Conservation (phyloP, 2,797 vertebrate species). For the Synaphobranchus kaupii region DNA sequence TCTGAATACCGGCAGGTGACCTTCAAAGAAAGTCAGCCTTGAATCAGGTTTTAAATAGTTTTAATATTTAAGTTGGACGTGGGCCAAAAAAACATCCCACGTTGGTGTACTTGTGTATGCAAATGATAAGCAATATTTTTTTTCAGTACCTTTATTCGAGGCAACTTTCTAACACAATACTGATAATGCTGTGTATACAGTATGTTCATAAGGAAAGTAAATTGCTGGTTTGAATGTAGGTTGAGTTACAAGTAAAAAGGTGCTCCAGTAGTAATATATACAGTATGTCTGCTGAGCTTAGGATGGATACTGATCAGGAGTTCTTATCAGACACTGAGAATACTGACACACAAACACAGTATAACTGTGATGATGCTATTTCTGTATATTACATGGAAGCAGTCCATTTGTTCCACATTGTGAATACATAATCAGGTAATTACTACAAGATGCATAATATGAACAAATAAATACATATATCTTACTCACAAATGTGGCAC, state of each 20-base stretch:
- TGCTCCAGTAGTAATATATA: too few relatives aligned
- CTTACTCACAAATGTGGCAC: not conserved
- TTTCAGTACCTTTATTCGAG: not conserved
- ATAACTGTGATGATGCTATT: too few relatives aligned
- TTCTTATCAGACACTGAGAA: too few relatives aligned
- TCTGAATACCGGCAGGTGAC: not conserved
- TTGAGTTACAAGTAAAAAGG: not conserved
- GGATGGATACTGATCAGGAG: not conserved
- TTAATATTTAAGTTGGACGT: not conserved
- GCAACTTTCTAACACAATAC: not conserved
- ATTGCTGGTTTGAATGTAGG: not conserved
- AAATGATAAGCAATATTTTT: not conserved
- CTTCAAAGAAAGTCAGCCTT: not conserved
- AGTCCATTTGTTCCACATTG: not conserved
- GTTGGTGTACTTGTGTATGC: not conserved
- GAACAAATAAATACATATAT: slow-evolving; percentile 12
- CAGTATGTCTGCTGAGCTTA: not conserved
- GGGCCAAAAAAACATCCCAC: not conserved
- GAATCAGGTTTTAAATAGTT: not conserved
- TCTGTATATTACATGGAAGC: too few relatives aligned
- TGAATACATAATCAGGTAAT: not conserved
- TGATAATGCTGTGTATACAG: not conserved
- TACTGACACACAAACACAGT: too few relatives aligned
- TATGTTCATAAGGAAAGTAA: not conserved
- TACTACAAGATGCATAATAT: not conserved